A percentile compares a stretch with the other conserved stretches of the same genome.
Evolutionary conservation across 1,140 invertebrate genomes (phyloP).

Genomic region (Camponotus floridanus): DNA sequence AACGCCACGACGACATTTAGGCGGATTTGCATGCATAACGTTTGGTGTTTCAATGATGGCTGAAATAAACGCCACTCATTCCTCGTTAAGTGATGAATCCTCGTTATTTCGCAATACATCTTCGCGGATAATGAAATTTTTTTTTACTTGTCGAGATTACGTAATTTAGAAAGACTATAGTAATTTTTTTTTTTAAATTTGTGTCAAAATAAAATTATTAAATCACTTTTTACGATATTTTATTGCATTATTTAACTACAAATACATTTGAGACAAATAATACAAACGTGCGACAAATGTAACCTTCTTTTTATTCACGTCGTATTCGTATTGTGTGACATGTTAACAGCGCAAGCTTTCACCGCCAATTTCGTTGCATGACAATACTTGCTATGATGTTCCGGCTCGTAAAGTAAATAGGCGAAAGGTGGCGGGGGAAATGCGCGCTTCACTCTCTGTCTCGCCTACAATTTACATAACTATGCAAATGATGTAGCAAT

Average conservation of each 20-base stretch:
- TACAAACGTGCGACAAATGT: neutral
- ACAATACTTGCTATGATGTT: slow-evolving; percentile 43
- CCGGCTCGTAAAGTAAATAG: slow-evolving; percentile 48
- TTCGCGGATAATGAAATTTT: neutral
- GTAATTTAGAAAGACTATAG: neutral
- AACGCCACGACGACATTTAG: slow-evolving; percentile 78
- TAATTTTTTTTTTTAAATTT: neutral
- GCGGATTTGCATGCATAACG: slow-evolving; percentile 83
- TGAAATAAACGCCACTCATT: slow-evolving; percentile 69
- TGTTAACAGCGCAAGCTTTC: slow-evolving; percentile 44
- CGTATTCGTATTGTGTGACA: neutral
- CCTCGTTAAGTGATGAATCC: slow-evolving; percentile 4
- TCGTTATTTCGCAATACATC: neutral
- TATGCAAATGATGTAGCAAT: slow-evolving; percentile 72
- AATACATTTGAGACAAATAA: neutral
- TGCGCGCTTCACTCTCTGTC: slow-evolving; percentile 16
- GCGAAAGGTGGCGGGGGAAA: slow-evolving; percentile 33
- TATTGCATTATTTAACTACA: neutral
- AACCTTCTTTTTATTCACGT: slow-evolving; percentile 36
- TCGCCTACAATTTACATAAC: slow-evolving; percentile 72
- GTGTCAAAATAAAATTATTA: neutral
- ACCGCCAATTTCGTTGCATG: slow-evolving; percentile 44
- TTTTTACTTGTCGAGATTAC: neutral
- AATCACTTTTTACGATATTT: neutral
- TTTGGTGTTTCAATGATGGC: slow-evolving; percentile 67